Evolutionary conservation across 1,140 invertebrate genomes (phyloP).

Genomic region (Papilio glaucus): DNA sequence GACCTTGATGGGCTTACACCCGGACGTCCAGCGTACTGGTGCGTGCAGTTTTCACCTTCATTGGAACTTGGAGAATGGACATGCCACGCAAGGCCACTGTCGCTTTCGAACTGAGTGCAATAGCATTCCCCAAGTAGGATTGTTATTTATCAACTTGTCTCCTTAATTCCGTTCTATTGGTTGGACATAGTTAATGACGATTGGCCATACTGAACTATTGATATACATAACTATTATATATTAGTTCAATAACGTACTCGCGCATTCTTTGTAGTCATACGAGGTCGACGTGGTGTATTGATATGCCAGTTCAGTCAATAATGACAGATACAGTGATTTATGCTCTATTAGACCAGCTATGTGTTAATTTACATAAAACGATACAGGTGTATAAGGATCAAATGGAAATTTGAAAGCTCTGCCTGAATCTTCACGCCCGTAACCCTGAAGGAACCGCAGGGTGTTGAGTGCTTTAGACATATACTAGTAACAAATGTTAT

Average conservation of each 20-base stretch:
- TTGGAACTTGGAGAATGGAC: slow-evolving; percentile 45
- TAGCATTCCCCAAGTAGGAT: background rate
- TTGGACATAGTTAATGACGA: background rate
- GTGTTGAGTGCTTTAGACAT: too few relatives aligned
- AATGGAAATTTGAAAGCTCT: too few relatives aligned
- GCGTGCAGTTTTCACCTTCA: slow-evolving; percentile 48
- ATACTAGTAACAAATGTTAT: too few relatives aligned
- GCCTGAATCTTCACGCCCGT: too few relatives aligned
- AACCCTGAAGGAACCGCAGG: too few relatives aligned
- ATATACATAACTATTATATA: background rate
- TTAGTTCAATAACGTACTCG: background rate
- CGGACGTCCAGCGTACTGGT: background rate
- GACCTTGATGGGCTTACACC: background rate
- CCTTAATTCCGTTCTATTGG: background rate
- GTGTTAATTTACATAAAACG: too few relatives aligned
- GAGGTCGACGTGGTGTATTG: too few relatives aligned
- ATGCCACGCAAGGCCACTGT: slow-evolving; percentile 52
- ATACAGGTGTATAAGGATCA: too few relatives aligned
- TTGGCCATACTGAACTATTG: background rate
- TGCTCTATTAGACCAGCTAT: too few relatives aligned
- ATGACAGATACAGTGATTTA: too few relatives aligned
- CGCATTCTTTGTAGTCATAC: too few relatives aligned
- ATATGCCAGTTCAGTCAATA: too few relatives aligned
- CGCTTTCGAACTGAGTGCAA: slow-evolving; percentile 52
- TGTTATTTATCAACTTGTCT: background rate